phyloP scores from a whole-genome alignment of 1,140 invertebrate species.

The Nixonia krombeini region DNA sequence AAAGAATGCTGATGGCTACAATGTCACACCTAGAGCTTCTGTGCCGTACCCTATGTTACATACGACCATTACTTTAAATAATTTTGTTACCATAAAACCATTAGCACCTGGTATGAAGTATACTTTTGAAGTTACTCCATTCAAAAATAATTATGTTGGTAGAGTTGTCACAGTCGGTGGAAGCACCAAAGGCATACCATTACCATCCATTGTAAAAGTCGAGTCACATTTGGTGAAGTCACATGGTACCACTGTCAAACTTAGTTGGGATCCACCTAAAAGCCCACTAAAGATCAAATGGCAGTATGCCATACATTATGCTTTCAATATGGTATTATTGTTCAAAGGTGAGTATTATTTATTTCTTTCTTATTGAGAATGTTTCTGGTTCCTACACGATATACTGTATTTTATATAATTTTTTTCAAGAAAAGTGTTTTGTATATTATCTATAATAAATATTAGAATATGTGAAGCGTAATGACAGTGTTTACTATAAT shows the following conservation, averaged over 20 bases:
- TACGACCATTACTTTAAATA: conserved; percentile 57
- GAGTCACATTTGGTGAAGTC: conserved; percentile 72
- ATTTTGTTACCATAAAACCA: conserved; percentile 68
- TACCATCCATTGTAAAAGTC: conserved; percentile 71
- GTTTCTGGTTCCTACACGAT: too few relatives aligned
- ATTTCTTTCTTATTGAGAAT: too few relatives aligned
- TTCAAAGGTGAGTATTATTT: too few relatives aligned
- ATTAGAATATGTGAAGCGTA: too few relatives aligned
- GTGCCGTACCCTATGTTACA: conserved; percentile 71
- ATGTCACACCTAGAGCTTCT: conserved; percentile 70
- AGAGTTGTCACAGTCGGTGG: conserved; percentile 70
- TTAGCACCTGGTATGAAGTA: conserved; percentile 75
- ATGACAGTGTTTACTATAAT: too few relatives aligned
- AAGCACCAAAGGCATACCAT: conserved; percentile 72
- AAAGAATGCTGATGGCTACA: conserved; percentile 76
- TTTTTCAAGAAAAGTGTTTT: too few relatives aligned
- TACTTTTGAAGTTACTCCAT: conserved; percentile 76
- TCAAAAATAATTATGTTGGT: conserved; percentile 75
- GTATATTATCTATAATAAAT: too few relatives aligned
- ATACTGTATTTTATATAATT: too few relatives aligned
- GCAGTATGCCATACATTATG: conserved; percentile 79
- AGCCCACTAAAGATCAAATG: conserved; percentile 72
- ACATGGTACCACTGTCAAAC: conserved; percentile 75
- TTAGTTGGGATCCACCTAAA: conserved; percentile 77
- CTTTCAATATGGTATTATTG: conserved; percentile 66